Evolutionary conservation across 2,888 invertebrate species (phyloP).

Genomic region (Oithona nana): DNA sequence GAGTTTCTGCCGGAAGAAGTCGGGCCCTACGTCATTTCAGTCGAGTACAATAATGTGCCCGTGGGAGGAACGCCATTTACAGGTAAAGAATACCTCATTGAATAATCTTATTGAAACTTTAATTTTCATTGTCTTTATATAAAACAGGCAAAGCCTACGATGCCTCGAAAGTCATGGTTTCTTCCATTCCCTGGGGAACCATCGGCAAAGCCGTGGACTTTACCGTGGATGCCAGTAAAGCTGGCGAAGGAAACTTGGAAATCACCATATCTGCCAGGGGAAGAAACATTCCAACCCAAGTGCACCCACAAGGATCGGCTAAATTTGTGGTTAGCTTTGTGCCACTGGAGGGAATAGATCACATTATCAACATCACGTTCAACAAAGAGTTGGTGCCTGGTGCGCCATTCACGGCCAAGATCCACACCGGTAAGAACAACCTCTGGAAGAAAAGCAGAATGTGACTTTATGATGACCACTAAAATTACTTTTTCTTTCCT

Average conservation of each 20-base stretch:
- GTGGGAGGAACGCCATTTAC: constrained; percentile 48
- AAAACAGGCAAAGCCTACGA: constrained; percentile 60
- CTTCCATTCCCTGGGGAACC: constrained; percentile 54
- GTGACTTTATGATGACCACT: neutral
- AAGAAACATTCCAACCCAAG: constrained; percentile 83
- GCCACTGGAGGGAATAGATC: constrained; percentile 80
- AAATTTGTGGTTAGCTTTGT: constrained; percentile 90
- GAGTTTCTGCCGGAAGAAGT: constrained; percentile 81
- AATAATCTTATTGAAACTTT: neutral
- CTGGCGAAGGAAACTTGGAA: constrained; percentile 91
- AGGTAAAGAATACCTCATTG: neutral
- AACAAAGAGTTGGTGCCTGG: constrained; percentile 58
- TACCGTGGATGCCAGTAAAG: constrained; percentile 85
- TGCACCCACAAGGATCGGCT: constrained; percentile 71
- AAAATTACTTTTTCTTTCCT: neutral
- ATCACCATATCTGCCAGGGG: constrained; percentile 87
- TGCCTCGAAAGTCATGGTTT: constrained; percentile 63
- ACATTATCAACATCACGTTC: constrained; percentile 89
- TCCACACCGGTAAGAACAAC: constrained; percentile 27
- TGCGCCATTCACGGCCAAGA: constrained; percentile 67
- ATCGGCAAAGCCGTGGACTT: constrained; percentile 84
- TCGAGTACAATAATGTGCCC: constrained; percentile 73
- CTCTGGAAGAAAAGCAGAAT: no score
- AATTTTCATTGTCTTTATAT: constrained; percentile 9
- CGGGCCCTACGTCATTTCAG: constrained; percentile 75